A percentile compares a stretch with the other conserved stretches of the same genome.
These are phyloP conservation scores for Potamilus streckersoni DNA, from an alignment of 1,140 invertebrate genomes.

Conservation along the genomic window DNA sequence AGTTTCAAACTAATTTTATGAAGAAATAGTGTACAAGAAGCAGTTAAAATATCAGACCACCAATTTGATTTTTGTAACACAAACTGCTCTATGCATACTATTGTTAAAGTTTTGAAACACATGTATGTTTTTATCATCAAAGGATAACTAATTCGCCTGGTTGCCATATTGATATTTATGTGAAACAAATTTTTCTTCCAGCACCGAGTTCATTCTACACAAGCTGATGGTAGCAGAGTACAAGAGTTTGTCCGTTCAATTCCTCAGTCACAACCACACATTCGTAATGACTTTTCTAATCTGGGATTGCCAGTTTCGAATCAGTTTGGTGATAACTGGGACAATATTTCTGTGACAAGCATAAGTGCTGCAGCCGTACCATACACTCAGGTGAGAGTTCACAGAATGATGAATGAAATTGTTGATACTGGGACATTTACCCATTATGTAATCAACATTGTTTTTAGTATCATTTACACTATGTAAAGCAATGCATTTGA, in stretches of 20 bases:
- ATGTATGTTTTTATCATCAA: no score
- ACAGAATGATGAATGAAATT: no score
- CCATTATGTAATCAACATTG: background rate
- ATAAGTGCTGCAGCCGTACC: conserved; percentile 61
- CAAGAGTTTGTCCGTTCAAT: conserved; percentile 52
- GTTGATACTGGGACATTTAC: background rate
- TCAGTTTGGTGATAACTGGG: conserved; percentile 43
- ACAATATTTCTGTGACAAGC: conserved; percentile 61
- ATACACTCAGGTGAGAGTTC: conserved; percentile 55
- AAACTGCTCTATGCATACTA: no score
- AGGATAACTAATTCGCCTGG: no score
- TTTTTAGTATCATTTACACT: background rate
- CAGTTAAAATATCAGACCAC: no score
- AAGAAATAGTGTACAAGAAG: no score
- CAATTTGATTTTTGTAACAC: no score
- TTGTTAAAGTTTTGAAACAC: no score
- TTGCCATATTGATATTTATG: background rate
- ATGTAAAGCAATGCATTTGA: background rate
- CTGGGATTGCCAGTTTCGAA: conserved; percentile 48
- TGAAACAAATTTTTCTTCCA: conserved; percentile 6
- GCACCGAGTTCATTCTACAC: conserved; percentile 36
- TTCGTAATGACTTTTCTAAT: conserved; percentile 63
- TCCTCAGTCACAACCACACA: conserved; percentile 35
- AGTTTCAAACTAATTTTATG: no score
- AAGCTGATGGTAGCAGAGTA: conserved; percentile 53